Conservation (phyloP, 2,797 vertebrate species). For the Muraenolepis orangiensis region DNA sequence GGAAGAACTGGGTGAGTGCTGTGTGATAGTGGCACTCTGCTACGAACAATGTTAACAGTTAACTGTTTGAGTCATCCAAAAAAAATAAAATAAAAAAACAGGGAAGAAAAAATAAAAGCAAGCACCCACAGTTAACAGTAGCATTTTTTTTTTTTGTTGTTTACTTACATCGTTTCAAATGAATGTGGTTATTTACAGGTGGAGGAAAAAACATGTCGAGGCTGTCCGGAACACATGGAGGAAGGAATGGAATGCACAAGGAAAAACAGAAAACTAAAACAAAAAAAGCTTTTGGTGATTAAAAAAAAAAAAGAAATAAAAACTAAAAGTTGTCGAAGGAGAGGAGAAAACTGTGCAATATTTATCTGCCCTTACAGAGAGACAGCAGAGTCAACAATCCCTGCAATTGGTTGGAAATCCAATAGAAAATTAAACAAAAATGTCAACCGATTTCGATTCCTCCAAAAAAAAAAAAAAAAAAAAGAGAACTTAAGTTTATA, state of each 20-base stretch:
- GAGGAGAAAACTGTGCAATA: conserved; percentile 82
- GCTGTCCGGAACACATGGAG: conserved; percentile 58
- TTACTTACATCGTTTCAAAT: conserved; percentile 73
- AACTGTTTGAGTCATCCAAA: conserved; percentile 60
- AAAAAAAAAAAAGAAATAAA: conserved; percentile 20
- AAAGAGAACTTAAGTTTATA: conserved; percentile 47
- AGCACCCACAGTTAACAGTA: conserved; percentile 73
- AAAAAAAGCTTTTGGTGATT: conserved; percentile 47
- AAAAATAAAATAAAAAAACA: conserved; percentile 48
- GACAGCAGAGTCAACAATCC: conserved; percentile 86
- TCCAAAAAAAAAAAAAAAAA: conserved; percentile 44
- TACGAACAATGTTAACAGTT: conserved; percentile 62
- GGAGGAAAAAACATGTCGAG: conserved; percentile 56
- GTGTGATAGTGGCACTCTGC: conserved; percentile 64
- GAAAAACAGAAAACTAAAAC: conserved; percentile 8
- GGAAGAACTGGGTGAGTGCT: conserved; percentile 56
- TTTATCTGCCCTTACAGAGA: conserved; percentile 81
- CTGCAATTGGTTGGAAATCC: conserved; percentile 81
- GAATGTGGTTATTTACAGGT: conserved; percentile 73
- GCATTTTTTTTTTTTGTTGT: conserved; percentile 58
- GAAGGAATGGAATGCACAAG: conserved; percentile 65
- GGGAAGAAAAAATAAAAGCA: conserved; percentile 57
- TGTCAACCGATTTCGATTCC: conserved; percentile 57
- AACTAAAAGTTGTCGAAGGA: conserved; percentile 60
- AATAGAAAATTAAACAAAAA: conserved; percentile 67